phyloP scores from a whole-genome alignment of 2,888 invertebrate species.

The Smittia sp. region DNA sequence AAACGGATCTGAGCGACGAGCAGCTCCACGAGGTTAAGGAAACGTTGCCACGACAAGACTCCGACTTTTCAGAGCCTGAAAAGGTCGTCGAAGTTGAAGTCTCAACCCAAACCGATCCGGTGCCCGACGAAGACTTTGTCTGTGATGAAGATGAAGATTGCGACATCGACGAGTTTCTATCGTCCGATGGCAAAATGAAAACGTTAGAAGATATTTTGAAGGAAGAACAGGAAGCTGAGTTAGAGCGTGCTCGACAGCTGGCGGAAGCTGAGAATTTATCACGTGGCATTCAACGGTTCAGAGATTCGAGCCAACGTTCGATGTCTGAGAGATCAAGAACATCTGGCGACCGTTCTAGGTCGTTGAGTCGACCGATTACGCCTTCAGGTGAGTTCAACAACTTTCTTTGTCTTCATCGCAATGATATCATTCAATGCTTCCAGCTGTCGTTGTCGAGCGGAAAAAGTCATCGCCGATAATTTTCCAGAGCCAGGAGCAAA shows the following conservation, averaged over 20 bases:
- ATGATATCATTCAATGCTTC: slow-evolving; percentile 47
- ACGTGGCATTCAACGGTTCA: slow-evolving; percentile 55
- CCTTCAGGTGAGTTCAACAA: slow-evolving; percentile 54
- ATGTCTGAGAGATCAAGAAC: slow-evolving; percentile 59
- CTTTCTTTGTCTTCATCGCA: too few species aligned
- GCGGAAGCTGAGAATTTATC: slow-evolving; percentile 59
- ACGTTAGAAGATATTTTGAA: slow-evolving; percentile 51
- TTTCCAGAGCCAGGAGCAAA: slow-evolving; percentile 60
- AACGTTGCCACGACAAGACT: slow-evolving; percentile 26
- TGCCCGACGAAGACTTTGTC: slow-evolving; percentile 66
- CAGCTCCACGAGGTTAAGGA: neutral
- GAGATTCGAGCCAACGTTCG: slow-evolving; percentile 59
- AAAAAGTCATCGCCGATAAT: slow-evolving; percentile 61
- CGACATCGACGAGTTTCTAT: slow-evolving; percentile 47
- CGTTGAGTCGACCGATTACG: slow-evolving; percentile 56
- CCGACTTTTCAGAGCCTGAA: slow-evolving; percentile 43
- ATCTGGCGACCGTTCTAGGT: slow-evolving; percentile 54
- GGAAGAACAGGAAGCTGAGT: slow-evolving; percentile 48
- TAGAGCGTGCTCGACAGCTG: slow-evolving; percentile 45
- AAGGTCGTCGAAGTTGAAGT: slow-evolving; percentile 66
- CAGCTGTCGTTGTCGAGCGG: slow-evolving; percentile 60
- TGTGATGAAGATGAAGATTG: slow-evolving; percentile 52
- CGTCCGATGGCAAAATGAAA: slow-evolving; percentile 46
- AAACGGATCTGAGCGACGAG: neutral
- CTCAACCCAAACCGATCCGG: slow-evolving; percentile 80